Evolutionary conservation across 2,797 vertebrate genomes (phyloP), one percentile per base, ranked within the genome.

Genomic region (Coendou prehensilis): DNA sequence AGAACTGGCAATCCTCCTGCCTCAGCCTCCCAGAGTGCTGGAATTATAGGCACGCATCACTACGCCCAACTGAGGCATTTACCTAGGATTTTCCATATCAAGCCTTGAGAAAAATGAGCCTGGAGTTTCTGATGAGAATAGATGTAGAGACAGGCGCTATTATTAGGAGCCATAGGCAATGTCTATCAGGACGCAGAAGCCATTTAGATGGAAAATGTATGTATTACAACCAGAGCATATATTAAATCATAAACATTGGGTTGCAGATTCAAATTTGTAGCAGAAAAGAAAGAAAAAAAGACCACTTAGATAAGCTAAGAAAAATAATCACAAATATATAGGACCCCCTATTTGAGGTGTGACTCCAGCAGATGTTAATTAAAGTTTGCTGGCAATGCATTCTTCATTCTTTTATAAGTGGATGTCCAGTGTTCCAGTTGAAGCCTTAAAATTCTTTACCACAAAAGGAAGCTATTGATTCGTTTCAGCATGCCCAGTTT

Each of bases 91-190:
- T 14, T 64, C 50, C 80, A 86, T 75, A 63, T 89, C 4, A 14
- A 80, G 4, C 71, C 20, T 37, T 26, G 30, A 78, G 30, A 69
- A 87, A 69, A 47, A 26, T 56, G 30, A 95, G 18, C 13, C 10
- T 84, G 37, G 50, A 50, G 26, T 91, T 92, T 94, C 63, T 94
- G 41, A 64, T 67, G n/a, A 92, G 56, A 87, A 78, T 64, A 26
- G 4, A 1, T 54, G 4, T 23, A 67, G 54, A 88, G 69, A 83
- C 0, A 80, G 9, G 5, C 23, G 4, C 20, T 73, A 9, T 59
- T 83, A 86, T 67, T 47, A 57, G 45, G 18, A 37, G 1, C 67
- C 45, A 52, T 2, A 47, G 45, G n/a, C 14, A 45, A 28, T 56
- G 10, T 45, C 30, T 89, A 1, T 47, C 82, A 45, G 76, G 41